A percentile compares a stretch with the other conserved stretches of the same genome.
phyloP scores from a whole-genome alignment of 2,113 vertebrate species.

The Siphamia tubifer region DNA sequence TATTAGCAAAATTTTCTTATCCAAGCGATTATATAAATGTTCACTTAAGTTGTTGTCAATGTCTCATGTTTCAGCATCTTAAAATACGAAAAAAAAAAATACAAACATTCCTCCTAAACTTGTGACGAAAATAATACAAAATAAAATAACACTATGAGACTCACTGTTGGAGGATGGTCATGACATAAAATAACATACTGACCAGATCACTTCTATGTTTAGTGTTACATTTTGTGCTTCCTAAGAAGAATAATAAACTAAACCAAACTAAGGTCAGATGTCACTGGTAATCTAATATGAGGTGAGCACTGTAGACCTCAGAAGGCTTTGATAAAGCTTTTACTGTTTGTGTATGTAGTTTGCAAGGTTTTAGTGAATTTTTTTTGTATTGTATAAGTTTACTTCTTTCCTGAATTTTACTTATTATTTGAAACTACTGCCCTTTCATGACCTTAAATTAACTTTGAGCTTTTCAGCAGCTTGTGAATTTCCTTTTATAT shows the following conservation, averaged over 20 bases:
- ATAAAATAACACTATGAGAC: neutral
- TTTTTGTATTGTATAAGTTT: neutral
- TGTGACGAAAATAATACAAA: neutral
- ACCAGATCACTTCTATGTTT: neutral
- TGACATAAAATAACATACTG: neutral
- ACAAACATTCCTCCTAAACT: too few relatives aligned
- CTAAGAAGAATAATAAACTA: too few relatives aligned
- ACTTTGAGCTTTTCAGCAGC: constrained; percentile 22
- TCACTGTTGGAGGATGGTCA: neutral
- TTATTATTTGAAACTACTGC: constrained; percentile 10
- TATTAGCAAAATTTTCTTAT: too few relatives aligned
- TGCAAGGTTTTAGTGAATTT: constrained; percentile 10
- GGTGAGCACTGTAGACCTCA: neutral
- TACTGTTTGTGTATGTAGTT: neutral
- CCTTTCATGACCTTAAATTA: constrained; percentile 25
- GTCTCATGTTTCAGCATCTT: neutral
- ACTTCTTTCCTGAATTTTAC: neutral
- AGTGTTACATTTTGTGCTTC: neutral
- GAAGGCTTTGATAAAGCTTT: neutral
- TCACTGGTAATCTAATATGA: neutral
- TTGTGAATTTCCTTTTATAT: constrained; percentile 35
- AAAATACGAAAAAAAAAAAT: too few relatives aligned
- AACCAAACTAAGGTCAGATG: neutral
- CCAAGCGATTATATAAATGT: too few relatives aligned
- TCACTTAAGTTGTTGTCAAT: too few relatives aligned